A percentile compares a stretch with the other conserved stretches of the same genome.
phyloP scores from a whole-genome alignment of 2,888 invertebrate genomes.

The Bunonema sp. region DNA sequence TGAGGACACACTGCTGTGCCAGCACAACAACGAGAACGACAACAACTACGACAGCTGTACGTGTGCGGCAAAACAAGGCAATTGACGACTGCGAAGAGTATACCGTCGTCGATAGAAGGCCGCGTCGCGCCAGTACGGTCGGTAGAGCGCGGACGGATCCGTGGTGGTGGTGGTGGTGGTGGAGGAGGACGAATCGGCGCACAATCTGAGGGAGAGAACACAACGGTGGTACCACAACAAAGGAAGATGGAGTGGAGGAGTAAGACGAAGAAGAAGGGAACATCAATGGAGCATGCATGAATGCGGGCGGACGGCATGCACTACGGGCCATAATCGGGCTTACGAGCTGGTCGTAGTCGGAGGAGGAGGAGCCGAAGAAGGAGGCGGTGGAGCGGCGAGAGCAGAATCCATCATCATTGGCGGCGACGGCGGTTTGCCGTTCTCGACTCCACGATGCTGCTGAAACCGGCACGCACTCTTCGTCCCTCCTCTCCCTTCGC shows the following conservation, averaged over 20 bases:
- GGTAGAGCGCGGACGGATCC: slow-evolving; percentile 7
- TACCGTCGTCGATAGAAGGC: slow-evolving; percentile 32
- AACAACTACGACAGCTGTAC: slow-evolving; percentile 1
- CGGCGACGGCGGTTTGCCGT: neutral
- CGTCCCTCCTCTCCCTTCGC: no score
- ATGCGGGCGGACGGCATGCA: slow-evolving; percentile 1
- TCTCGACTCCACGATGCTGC: no score
- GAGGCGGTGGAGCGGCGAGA: no score
- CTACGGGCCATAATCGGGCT: no score
- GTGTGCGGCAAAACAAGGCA: slow-evolving; percentile 1
- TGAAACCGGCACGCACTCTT: no score
- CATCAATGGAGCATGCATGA: neutral
- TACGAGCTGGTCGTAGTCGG: no score
- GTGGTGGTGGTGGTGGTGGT: neutral
- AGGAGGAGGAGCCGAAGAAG: no score
- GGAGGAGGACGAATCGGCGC: slow-evolving; percentile 21
- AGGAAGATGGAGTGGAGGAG: slow-evolving; percentile 9
- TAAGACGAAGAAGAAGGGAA: slow-evolving; percentile 2
- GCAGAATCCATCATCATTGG: no score
- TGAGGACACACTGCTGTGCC: neutral
- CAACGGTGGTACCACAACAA: slow-evolving; percentile 4
- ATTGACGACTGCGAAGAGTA: no score
- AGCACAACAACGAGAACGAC: neutral
- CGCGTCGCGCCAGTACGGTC: slow-evolving; percentile 40
- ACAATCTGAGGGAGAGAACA: slow-evolving; percentile 33